Evolutionary conservation across 1,140 invertebrate species (phyloP).

Genomic region (Thalassaphorura encarpata): DNA sequence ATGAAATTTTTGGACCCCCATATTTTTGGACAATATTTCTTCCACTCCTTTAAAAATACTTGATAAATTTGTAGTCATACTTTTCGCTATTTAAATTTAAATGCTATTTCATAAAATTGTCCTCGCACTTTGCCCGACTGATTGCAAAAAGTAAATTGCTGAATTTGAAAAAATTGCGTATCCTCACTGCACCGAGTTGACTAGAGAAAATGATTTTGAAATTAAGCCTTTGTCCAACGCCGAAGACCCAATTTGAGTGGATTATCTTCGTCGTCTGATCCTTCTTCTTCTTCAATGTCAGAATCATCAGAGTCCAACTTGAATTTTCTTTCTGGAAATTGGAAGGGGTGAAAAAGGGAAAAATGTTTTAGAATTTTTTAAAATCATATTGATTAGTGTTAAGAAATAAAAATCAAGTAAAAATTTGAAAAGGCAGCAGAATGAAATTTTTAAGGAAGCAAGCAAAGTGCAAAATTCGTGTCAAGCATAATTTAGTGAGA

Average conservation of each 20-base stretch:
- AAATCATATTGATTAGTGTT: too few species aligned
- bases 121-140: background rate
- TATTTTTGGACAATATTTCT: background rate
- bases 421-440: too few species aligned
- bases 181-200: background rate
- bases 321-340: slow-evolving; percentile 21
- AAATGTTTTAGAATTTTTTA: too few species aligned
- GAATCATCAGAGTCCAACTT: slow-evolving; percentile 25
- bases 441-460: too few species aligned
- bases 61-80: background rate
- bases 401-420: too few species aligned
- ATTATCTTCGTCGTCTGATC: slow-evolving; percentile 8
- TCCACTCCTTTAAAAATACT: background rate
- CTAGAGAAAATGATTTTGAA: background rate
- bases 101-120: background rate
- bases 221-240: slow-evolving; percentile 14
- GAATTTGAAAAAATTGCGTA: background rate
- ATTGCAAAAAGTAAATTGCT: background rate
- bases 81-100: background rate
- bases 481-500: too few species aligned
- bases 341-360: too few species aligned
- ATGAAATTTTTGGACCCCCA: background rate
- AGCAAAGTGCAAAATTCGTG: too few species aligned
- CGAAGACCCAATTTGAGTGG: slow-evolving; percentile 16
- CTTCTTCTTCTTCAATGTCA: slow-evolving; percentile 8